Conservation (phyloP, 2,113 vertebrate genomes). For the Cepphus grylle region DNA sequence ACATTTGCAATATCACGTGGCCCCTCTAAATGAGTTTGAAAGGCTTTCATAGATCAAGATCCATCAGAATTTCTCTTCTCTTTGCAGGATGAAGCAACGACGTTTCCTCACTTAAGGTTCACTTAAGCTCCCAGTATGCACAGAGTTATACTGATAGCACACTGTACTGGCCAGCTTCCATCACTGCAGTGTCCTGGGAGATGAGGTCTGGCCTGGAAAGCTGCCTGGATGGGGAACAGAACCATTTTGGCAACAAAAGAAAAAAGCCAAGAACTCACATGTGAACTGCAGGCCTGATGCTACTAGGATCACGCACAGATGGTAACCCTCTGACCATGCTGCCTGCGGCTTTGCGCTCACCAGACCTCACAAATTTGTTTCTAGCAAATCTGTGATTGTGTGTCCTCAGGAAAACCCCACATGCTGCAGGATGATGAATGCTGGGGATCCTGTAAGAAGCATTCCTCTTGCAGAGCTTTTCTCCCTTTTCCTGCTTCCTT, state of each 20-base stretch:
- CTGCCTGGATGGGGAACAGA: not conserved
- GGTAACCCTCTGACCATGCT: not conserved
- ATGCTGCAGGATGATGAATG: not conserved
- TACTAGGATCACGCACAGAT: not conserved
- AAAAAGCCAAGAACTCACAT: not conserved
- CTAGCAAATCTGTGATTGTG: not conserved
- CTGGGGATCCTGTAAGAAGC: not conserved
- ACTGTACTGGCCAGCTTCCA: not conserved
- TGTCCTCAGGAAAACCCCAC: not conserved
- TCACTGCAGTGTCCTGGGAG: conserved; percentile 12
- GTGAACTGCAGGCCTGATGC: not conserved
- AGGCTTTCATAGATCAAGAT: not conserved
- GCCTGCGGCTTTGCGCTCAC: not conserved
- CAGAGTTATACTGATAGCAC: not conserved
- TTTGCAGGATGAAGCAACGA: not conserved
- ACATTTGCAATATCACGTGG: not conserved
- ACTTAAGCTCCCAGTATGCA: not conserved
- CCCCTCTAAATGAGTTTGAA: not conserved
- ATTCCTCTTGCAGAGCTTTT: not conserved
- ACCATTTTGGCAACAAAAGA: not conserved
- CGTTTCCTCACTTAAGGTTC: not conserved
- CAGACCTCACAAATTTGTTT: not conserved
- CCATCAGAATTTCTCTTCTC: not conserved
- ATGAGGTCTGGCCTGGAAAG: not conserved
- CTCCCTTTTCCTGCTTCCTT: not conserved